Base-by-base conservation (phyloP, 2,797 vertebrate genomes). In the Smutsia temminckii region DNA sequence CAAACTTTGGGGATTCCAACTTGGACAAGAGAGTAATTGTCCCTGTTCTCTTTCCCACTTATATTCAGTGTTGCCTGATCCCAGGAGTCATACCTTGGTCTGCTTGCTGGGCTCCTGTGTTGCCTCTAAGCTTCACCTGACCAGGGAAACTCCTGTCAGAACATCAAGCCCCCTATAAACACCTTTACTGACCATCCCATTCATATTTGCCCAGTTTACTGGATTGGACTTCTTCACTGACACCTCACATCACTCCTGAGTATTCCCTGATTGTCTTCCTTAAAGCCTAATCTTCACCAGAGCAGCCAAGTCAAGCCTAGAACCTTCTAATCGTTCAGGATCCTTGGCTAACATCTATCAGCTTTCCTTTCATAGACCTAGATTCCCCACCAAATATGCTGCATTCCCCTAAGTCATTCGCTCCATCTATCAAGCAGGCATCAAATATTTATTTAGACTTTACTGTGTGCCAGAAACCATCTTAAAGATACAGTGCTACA, bases 401-500 rank as follows among this genome's bases (percentile, higher is more conserved):
- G 10, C 34, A 57, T 63, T 32, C 37, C 11, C 37, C 42, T 75
- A 83, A 86, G 64, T 78, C 34, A 79, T 53, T 91, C 23, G 91
- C 89, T 89, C 9, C 20, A 27, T 95, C 74, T 85, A 46, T 63
- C 16, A 85, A 16, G 13, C 12, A 46, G 25, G 40, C 23, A 59
- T 18, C 32, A 77, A 79, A 63, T 87, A 93, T 79, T 94, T 66
- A 90, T 72, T 72, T 86, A 78, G 25, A 27, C 72, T 21, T 68
- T 71, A 59, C 55, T 53, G 32, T 72, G 13, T 79, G 13, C 40
- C 69, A 80, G 57, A 87, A 69, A 49, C 3, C 27, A 61, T 59
- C 92, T 34, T 72, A 83, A 91, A 91, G 27, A 59, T 27, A 85
- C 0, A 3, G 23, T 49, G 29, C 23, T 57, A 89, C 85, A 40